Percentiles rank a stretch among this genome's conserved stretches.
These are phyloP conservation scores for Decapterus maruadsi DNA, from an alignment of 2,797 vertebrate species.

Conservation along the genomic window DNA sequence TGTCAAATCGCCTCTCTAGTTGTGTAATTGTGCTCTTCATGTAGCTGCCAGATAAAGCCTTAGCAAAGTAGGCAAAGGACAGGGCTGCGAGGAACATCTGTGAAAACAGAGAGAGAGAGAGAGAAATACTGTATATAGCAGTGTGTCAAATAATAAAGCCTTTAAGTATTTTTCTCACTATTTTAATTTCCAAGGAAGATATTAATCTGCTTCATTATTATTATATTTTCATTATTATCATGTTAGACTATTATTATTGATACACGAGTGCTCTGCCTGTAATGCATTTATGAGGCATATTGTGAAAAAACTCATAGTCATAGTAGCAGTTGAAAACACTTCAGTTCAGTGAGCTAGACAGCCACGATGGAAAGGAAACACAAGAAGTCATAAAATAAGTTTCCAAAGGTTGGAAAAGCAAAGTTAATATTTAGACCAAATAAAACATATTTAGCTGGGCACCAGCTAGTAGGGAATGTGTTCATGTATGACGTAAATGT, in stretches of 20 bases:
- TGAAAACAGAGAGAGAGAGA: slow-evolving; percentile 52
- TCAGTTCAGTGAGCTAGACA: neutral
- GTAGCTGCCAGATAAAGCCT: slow-evolving; percentile 93
- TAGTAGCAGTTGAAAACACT: neutral
- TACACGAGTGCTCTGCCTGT: too few relatives aligned
- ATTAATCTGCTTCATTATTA: neutral
- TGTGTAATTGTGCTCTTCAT: slow-evolving; percentile 97
- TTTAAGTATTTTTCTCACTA: neutral
- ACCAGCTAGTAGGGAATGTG: neutral
- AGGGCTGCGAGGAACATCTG: slow-evolving; percentile 94
- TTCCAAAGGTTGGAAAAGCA: neutral
- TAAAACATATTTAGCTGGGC: neutral
- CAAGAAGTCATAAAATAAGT: neutral
- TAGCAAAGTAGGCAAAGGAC: slow-evolving; percentile 95
- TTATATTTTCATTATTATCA: too few relatives aligned
- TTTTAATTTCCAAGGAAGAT: slow-evolving; percentile 17
- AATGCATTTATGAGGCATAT: too few relatives aligned
- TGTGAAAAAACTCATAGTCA: too few relatives aligned
- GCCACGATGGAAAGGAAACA: neutral
- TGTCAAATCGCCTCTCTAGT: slow-evolving; percentile 95
- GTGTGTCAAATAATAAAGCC: neutral
- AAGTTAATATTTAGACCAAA: neutral
- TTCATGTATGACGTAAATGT: slow-evolving; percentile 12
- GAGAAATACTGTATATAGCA: slow-evolving; percentile 4
- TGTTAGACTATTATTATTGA: too few relatives aligned